Percentiles rank a stretch among this genome's conserved stretches.
phyloP scores from a whole-genome alignment of 2,113 vertebrate genomes.

The Neogobius melanostomus region DNA sequence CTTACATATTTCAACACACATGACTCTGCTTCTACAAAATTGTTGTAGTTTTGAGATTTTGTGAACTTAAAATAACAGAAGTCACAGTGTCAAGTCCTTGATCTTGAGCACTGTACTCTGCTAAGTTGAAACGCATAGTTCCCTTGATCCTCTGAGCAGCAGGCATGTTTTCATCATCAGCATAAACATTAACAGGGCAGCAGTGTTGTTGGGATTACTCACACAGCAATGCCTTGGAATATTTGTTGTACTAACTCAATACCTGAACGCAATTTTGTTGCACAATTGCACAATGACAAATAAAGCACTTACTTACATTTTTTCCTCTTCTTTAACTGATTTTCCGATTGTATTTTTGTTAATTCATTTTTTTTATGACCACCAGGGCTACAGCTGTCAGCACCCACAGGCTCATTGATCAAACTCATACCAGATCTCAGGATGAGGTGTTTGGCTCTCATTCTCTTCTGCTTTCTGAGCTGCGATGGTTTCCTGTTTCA shows the following conservation, averaged over 20 bases:
- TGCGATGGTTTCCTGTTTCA: slow-evolving; percentile 40
- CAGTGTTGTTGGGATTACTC: no score
- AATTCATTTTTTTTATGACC: not conserved
- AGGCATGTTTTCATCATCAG: no score
- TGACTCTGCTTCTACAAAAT: not conserved
- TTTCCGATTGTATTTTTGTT: not conserved
- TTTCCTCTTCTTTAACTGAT: not conserved
- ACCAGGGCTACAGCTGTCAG: not conserved
- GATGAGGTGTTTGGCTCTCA: slow-evolving; percentile 59
- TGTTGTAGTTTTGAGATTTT: not conserved
- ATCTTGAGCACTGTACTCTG: no score
- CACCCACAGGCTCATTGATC: not conserved
- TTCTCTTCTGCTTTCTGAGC: slow-evolving; percentile 59
- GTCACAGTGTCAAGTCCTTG: no score
- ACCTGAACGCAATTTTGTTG: no score
- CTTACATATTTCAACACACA: slow-evolving; percentile 11
- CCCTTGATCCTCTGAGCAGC: no score
- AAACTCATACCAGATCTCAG: slow-evolving; percentile 12
- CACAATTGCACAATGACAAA: no score
- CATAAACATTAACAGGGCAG: no score
- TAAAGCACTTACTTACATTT: not conserved
- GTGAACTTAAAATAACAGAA: no score
- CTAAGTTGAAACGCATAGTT: no score
- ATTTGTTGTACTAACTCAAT: no score
- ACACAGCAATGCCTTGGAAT: no score